Percentiles rank a stretch among this genome's conserved stretches.
These are phyloP conservation scores for Morelia viridis DNA, from an alignment of 2,797 vertebrate genomes.

Conservation along the genomic window DNA sequence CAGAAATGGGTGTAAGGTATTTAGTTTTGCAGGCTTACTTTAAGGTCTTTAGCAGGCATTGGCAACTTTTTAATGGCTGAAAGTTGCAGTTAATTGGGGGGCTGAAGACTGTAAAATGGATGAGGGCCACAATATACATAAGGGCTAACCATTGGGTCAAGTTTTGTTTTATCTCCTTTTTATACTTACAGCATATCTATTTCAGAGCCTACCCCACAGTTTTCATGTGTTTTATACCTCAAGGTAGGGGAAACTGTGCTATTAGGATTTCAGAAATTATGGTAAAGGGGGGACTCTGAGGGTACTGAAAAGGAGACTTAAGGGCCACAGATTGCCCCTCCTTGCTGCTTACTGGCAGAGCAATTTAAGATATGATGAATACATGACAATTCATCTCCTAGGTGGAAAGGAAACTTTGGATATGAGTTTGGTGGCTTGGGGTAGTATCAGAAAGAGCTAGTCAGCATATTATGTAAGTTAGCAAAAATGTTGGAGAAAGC, in stretches of 20 bases:
- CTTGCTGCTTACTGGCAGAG: not conserved
- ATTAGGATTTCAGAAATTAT: not conserved
- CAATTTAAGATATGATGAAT: not conserved
- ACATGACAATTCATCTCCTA: not conserved
- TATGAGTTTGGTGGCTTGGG: not conserved
- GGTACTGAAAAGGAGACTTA: not conserved
- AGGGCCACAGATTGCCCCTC: not conserved
- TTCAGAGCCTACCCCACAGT: not conserved
- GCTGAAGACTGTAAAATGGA: not conserved
- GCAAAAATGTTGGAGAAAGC: not conserved
- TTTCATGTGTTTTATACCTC: not conserved
- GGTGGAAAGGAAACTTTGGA: not conserved
- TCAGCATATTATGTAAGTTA: not conserved
- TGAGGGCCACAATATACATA: not conserved
- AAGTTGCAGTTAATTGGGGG: not conserved
- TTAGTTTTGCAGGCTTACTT: not conserved
- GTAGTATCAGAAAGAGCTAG: not conserved
- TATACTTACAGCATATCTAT: not conserved
- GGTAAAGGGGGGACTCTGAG: not conserved
- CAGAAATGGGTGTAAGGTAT: not conserved
- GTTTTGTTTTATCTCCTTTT: not conserved
- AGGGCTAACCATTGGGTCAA: not conserved
- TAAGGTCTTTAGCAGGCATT: not conserved
- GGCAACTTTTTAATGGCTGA: not conserved
- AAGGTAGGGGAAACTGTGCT: not conserved